A percentile compares a stretch with the other conserved stretches of the same genome.
phyloP scores from a whole-genome alignment of 1,140 invertebrate species.

The Bombus superbus region DNA sequence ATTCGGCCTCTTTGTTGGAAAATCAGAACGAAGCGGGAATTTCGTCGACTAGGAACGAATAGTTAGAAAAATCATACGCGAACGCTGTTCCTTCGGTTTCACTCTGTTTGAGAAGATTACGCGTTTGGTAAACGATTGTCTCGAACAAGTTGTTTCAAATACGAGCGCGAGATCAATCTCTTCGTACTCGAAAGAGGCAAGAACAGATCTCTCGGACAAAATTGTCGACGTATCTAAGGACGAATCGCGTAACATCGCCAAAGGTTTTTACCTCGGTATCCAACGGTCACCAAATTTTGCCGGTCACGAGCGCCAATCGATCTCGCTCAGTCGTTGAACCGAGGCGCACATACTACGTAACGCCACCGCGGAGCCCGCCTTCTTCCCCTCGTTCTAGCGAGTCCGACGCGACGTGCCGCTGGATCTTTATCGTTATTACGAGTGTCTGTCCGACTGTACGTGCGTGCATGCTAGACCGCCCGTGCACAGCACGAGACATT shows the following conservation, averaged over 20 bases:
- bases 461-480: slow-evolving; percentile 45
- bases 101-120: too few relatives aligned
- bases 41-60: too few relatives aligned
- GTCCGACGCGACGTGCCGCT: slow-evolving; percentile 49
- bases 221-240: too few relatives aligned
- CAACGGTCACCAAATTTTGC: neutral
- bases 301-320: slow-evolving; percentile 19
- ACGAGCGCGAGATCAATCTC: too few relatives aligned
- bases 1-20: neutral
- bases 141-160: too few relatives aligned
- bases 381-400: neutral
- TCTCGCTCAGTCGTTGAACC: slow-evolving; percentile 31
- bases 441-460: slow-evolving; percentile 61
- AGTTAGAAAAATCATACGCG: too few relatives aligned
- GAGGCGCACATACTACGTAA: neutral
- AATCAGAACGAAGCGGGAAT: too few relatives aligned
- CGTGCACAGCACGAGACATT: slow-evolving; percentile 51
- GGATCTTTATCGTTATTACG: slow-evolving; percentile 75
- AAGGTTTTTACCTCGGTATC: neutral
- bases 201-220: too few relatives aligned
- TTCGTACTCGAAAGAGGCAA: too few relatives aligned
- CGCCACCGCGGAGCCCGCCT: neutral
- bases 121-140: too few relatives aligned
- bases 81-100: too few relatives aligned
- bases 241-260: neutral